Conservation (phyloP, 2,888 invertebrate genomes). For the Harpagoxenus sublaevis region DNA sequence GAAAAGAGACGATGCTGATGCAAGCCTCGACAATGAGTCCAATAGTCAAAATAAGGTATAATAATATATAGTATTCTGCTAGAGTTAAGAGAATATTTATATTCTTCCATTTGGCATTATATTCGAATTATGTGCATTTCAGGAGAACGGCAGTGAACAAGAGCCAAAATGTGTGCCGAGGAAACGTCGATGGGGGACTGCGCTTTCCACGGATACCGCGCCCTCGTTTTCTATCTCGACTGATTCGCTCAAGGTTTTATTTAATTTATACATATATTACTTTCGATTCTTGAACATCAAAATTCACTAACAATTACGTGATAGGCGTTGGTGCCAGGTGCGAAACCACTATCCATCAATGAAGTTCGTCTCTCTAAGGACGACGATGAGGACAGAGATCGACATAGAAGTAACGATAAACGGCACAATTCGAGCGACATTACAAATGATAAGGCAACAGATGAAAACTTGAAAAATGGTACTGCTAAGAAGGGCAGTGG, state of each 20-base stretch:
- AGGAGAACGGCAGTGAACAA: constrained; percentile 82
- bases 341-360: constrained; percentile 85
- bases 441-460: constrained; percentile 76
- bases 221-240: constrained; percentile 91
- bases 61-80: constrained; percentile 6
- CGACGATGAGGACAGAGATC: constrained; percentile 84
- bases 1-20: constrained; percentile 76
- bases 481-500: constrained; percentile 80
- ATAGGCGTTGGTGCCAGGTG: constrained; percentile 86
- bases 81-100: neutral
- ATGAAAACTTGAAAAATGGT: constrained; percentile 79
- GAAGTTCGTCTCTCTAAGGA: constrained; percentile 86
- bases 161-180: constrained; percentile 82
- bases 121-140: constrained; percentile 46
- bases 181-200: constrained; percentile 86
- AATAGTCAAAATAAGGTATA: constrained; percentile 81
- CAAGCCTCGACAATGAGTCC: constrained; percentile 71
- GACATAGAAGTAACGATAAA: constrained; percentile 79
- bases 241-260: constrained; percentile 89
- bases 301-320: constrained; percentile 29
- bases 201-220: constrained; percentile 86
- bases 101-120: constrained; percentile 7
- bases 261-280: neutral
- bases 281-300: neutral
- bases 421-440: constrained; percentile 78